A percentile compares a stretch with the other conserved stretches of the same genome.
Conservation (phyloP, 92 coral and sea anemone species). For the Galaxea fascicularis region DNA sequence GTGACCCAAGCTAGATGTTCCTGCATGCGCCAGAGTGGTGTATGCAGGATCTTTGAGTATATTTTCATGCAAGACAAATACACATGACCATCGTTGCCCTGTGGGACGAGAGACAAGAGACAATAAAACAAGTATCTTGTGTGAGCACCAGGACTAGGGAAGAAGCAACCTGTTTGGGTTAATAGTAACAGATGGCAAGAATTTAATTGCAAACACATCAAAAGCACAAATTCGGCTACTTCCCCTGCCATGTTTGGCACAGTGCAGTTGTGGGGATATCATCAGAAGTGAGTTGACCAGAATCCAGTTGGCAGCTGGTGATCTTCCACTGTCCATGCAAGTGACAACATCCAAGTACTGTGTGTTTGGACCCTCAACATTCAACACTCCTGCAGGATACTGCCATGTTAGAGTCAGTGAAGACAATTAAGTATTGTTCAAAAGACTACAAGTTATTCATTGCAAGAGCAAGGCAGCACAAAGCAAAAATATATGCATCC, state of each 20-base stretch:
- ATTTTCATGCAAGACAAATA: background rate
- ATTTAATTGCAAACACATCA: no score
- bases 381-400: background rate
- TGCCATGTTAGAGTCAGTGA: background rate
- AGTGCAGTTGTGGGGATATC: background rate
- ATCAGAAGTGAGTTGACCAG: background rate
- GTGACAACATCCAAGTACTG: conserved; percentile 25
- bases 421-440: conserved; percentile 12
- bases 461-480: conserved; percentile 17
- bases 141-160: background rate
- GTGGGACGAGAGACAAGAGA: background rate
- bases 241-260: no score
- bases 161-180: no score
- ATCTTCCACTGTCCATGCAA: conserved; percentile 20
- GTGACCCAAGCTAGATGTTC: background rate
- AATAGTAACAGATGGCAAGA: no score
- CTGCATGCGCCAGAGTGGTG: background rate
- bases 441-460: conserved; percentile 18
- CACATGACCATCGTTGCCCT: background rate
- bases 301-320: background rate
- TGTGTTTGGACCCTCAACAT: conserved; percentile 2
- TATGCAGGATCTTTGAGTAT: background rate
- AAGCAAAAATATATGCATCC: conserved; percentile 15
- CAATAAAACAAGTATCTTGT: no score
- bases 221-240: no score